Evolutionary conservation across 2,797 vertebrate genomes (phyloP), one percentile per base, ranked within the genome.

Genomic region (Aulostomus chinensis): DNA sequence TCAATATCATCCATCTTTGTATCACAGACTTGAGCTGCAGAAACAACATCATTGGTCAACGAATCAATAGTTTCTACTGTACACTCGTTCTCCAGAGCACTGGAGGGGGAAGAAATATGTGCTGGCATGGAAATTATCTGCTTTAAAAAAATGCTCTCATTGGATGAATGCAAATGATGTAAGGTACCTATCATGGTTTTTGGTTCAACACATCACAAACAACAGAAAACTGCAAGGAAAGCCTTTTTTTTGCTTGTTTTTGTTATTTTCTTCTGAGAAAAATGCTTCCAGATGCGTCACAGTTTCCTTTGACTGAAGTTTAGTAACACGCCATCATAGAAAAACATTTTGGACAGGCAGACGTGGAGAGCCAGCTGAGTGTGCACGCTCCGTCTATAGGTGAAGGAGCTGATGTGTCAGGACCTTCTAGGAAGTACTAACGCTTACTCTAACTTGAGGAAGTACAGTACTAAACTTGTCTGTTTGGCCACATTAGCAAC

Each of bases 261-360:
- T 20, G 40, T 55, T 58, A 48, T 60, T 85, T 81, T 77, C 57
- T 58, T 47, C 17, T 42, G 52, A 42, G 58, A 77, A 84, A 86
- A 89, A 76, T 51, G 47, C 55, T 68, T 70, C 41, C 87, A 90
- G 83, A 88, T 88, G 86, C 73, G 77, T 36, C 50, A 62, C 62
- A 46, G 50, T 68, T 76, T 54, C 54, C 38, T 80, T 36, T 46
- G 12, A 52, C 30, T 49, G n/a, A 51, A 15, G 42, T 62, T 71
- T 54, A 57, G 68, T 49, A 86, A 73, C 63, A 82, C 72, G 52
- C 82, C 81, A 76, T 77, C 53, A 65, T 57, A 51, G 41, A 68
- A 67, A 69, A 58, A n/a, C 39, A 35, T 9, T 69, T 68, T 9
- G 24, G 18, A 57, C 17, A 48, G 13, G 24, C 58, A 56, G 28